phyloP scores from a whole-genome alignment of 2,888 invertebrate genomes.

The Odontothrips loti region DNA sequence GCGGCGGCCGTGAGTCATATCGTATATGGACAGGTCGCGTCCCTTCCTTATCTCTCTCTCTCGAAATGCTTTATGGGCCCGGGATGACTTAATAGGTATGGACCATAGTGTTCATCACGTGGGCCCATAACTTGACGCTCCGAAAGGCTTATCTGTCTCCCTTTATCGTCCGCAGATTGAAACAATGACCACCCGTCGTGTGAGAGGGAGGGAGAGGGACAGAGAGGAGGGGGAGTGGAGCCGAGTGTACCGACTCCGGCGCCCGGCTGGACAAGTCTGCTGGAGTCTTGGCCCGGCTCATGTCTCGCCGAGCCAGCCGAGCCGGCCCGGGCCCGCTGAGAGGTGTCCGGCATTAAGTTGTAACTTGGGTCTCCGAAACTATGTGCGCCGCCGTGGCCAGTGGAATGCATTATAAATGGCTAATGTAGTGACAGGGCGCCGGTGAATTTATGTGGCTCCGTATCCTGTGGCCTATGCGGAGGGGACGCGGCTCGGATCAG shows the following conservation, averaged over 20 bases:
- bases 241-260: too few relatives aligned
- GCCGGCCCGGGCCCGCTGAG: background rate
- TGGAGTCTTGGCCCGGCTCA: too few relatives aligned
- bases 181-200: slow-evolving; percentile 22
- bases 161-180: slow-evolving; percentile 15
- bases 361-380: background rate
- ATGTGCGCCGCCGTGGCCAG: background rate
- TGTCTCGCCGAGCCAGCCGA: background rate
- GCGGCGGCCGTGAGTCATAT: too few relatives aligned
- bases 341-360: slow-evolving; percentile 11
- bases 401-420: slow-evolving; percentile 1
- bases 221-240: too few relatives aligned
- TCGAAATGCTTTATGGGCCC: background rate
- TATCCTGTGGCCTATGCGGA: background rate
- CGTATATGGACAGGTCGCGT: too few relatives aligned
- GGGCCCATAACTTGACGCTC: background rate
- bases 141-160: slow-evolving; percentile 2
- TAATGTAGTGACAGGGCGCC: background rate
- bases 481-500: background rate
- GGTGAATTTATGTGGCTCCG: background rate
- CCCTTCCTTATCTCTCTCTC: too few relatives aligned
- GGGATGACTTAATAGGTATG: slow-evolving; percentile 18
- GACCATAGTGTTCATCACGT: slow-evolving; percentile 4
- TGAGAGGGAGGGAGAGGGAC: background rate
- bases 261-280: too few relatives aligned